phyloP scores from a whole-genome alignment of 2,797 vertebrate genomes.

The Sorex maritimensis region DNA sequence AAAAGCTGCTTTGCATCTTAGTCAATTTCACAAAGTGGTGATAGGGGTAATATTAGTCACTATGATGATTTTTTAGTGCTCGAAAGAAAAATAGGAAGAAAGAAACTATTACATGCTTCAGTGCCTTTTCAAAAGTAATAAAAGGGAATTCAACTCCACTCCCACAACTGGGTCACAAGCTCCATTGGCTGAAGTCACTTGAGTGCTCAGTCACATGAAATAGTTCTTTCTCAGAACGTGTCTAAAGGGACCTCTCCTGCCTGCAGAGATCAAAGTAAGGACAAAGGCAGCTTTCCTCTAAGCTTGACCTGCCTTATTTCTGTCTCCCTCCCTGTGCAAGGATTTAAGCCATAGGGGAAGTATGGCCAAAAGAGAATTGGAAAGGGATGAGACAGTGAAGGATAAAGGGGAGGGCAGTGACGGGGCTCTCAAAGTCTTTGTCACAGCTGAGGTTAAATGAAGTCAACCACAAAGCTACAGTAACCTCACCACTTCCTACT shows the following conservation, averaged over 20 bases:
- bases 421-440: neutral
- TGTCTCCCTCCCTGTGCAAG: constrained; percentile 38
- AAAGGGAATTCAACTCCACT: constrained; percentile 58
- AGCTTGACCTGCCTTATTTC: constrained; percentile 47
- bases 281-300: neutral
- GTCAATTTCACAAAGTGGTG: constrained; percentile 64
- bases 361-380: constrained; percentile 28
- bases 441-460: constrained; percentile 4
- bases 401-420: neutral
- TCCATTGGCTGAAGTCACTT: constrained; percentile 16
- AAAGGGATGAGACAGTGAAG: neutral
- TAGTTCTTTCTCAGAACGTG: constrained; percentile 68
- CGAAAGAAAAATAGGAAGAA: neutral
- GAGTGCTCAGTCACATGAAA: constrained; percentile 66
- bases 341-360: constrained; percentile 18
- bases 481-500: constrained; percentile 17
- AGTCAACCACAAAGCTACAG: constrained; percentile 25
- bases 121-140: constrained; percentile 58
- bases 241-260: constrained; percentile 32
- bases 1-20: constrained; percentile 25
- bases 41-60: constrained; percentile 58
- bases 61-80: constrained; percentile 12
- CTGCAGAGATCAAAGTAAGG: constrained; percentile 53
- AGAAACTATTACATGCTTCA: neutral
- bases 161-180: constrained; percentile 52